Base-by-base conservation (phyloP, 2,888 invertebrate genomes). In the Rosalia funebris region DNA sequence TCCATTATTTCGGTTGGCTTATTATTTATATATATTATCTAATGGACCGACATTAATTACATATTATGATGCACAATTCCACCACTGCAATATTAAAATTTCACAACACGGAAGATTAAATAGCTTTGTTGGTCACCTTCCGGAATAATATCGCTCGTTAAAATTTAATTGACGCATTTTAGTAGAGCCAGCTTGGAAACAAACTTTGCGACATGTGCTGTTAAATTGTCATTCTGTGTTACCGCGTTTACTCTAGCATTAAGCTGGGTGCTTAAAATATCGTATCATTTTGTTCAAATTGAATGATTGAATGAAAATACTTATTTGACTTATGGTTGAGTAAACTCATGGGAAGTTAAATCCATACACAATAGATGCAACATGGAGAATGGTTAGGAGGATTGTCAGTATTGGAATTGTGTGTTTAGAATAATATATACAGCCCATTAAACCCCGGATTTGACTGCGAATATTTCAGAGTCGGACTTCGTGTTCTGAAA, bases 131-230 rank as follows among this genome's bases (percentile, higher is more conserved):
- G 44, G 25, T 44, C 44, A 44, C 20, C 20, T 12, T 44, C 25
- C 7, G 44, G 44, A 12, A 25, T 25, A 44, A 44, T 34, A 34
- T 9, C 12, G 44, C 20, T 44, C 44, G 44, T 44, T 44, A 44
- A 25, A 44, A 20, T 44, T 44, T 20, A 44, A 44, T 25, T 25
- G 44, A 14, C 25, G 44, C n/a, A 12, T 5, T 12, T n/a, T 20
- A 44, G 20, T 20, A 5, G 44, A 25, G n/a, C 20, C 44, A 34
- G 34, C 20, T 44, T 25, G 25, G 25, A 19, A 12, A 14, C 20
- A 4, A 20, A 44, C 44, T 44, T n/a, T 25, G 44, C 44, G 20
- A 12, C 44, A 44, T 44, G 25, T 44, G 44, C 12, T 7, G 25
- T 25, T 44, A 44, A 44, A 44, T 44, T 11, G 44, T 44, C 11